These are phyloP conservation scores for Gryllus bimaculatus DNA, from an alignment of 1,140 invertebrate species.

Conservation along the genomic window DNA sequence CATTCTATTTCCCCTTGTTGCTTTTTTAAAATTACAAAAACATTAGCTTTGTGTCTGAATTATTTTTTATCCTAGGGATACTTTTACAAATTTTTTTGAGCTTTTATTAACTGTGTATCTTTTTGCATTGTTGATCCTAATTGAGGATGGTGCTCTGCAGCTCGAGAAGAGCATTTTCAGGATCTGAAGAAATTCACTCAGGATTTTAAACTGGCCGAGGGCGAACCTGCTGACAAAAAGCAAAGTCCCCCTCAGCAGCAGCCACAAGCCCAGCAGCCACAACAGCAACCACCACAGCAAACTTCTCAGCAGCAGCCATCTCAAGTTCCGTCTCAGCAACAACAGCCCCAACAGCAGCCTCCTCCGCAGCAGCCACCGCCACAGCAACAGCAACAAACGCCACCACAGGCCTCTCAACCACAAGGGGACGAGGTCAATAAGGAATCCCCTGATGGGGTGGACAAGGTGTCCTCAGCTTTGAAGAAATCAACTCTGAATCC, in stretches of 20 bases:
- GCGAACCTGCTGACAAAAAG: conserved; percentile 30
- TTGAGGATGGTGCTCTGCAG: conserved; percentile 18
- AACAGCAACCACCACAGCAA: conserved; percentile 10
- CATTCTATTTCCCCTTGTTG: too few relatives aligned
- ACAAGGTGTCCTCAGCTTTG: conserved; percentile 50
- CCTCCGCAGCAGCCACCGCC: not conserved
- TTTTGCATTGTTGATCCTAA: not conserved
- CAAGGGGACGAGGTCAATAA: not conserved
- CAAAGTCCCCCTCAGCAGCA: conserved; percentile 25
- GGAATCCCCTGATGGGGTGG: conserved; percentile 25
- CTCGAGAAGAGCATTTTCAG: conserved; percentile 41
- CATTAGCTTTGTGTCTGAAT: not conserved
- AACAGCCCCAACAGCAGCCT: conserved; percentile 7
- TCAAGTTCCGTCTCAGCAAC: conserved; percentile 11
- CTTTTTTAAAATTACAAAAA: too few relatives aligned
- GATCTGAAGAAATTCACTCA: conserved; percentile 47
- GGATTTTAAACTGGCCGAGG: conserved; percentile 47
- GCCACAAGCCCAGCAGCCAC: conserved; percentile 23
- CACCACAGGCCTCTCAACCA: not conserved
- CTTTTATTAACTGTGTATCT: not conserved
- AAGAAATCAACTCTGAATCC: conserved; percentile 78
- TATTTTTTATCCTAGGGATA: not conserved
- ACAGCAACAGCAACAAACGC: not conserved
- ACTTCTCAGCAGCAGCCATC: conserved; percentile 21
- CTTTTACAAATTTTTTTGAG: not conserved